Evolutionary conservation across 2,797 vertebrate genomes (phyloP).

Genomic region (Pseudomugil gertrudae): DNA sequence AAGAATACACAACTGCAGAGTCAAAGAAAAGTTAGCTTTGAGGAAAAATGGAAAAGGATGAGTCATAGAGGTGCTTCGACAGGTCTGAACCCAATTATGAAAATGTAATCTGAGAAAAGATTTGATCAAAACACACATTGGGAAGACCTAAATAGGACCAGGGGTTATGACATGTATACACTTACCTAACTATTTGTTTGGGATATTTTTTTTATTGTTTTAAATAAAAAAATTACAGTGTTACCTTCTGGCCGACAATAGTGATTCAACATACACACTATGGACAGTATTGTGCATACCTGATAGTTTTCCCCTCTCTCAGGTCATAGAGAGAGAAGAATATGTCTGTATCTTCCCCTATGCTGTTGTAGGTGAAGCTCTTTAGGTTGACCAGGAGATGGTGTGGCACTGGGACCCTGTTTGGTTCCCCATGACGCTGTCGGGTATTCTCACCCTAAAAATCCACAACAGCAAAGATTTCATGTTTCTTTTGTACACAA

Average conservation of each 20-base stretch:
- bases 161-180: not conserved
- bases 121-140: not conserved
- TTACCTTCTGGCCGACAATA: no score
- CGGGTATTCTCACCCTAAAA: constrained; percentile 85
- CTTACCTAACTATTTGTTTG: no score
- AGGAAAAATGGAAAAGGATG: not conserved
- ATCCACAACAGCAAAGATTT: not conserved
- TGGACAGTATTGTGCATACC: constrained; percentile 68
- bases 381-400: constrained; percentile 94
- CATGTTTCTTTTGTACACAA: not conserved
- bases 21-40: not conserved
- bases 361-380: constrained; percentile 95
- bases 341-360: constrained; percentile 93
- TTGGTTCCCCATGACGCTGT: constrained; percentile 87
- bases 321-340: constrained; percentile 94
- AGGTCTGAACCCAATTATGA: not conserved
- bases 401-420: constrained; percentile 88
- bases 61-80: not conserved
- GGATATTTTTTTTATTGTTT: no score
- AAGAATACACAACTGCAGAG: not conserved
- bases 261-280: not conserved
- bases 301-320: constrained; percentile 92
- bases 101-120: not conserved
- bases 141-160: not conserved
- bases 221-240: no score